phyloP scores from a whole-genome alignment of 2,113 vertebrate genomes.

The Spea bombifrons region DNA sequence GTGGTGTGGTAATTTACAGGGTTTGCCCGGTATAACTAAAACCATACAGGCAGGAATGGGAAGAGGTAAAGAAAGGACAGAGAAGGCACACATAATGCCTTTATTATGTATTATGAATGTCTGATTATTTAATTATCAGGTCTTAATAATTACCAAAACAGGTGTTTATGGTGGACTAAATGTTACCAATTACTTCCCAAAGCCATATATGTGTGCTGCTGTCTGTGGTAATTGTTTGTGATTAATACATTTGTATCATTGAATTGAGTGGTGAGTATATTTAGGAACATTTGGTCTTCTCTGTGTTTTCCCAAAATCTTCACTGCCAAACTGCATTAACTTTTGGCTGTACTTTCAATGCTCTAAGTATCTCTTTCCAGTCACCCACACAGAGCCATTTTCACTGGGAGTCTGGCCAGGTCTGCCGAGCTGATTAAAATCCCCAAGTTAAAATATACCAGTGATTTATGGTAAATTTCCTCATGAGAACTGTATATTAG shows the following conservation, averaged over 20 bases:
- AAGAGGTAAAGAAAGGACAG: no score
- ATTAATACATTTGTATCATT: constrained; percentile 17
- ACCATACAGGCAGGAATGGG: no score
- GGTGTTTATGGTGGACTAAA: no score
- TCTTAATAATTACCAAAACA: no score
- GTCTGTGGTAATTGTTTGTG: not conserved
- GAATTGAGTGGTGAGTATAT: not conserved
- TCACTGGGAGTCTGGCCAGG: not conserved
- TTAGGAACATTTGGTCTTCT: constrained; percentile 28
- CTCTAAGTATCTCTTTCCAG: constrained; percentile 24
- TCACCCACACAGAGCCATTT: constrained; percentile 21
- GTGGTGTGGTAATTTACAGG: no score
- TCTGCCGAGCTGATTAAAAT: constrained; percentile 7
- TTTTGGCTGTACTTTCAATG: constrained; percentile 18
- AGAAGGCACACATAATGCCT: no score
- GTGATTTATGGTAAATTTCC: constrained; percentile 7
- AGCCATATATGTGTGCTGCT: no score
- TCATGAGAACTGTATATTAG: constrained; percentile 1
- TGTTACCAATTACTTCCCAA: no score
- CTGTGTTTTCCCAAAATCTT: constrained; percentile 5
- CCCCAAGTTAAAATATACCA: not conserved
- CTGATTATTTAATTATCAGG: no score
- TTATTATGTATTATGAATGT: no score
- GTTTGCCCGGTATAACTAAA: no score
- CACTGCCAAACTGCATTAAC: constrained; percentile 21